Conservation (phyloP, 2,888 invertebrate species). For the Ceraclea dissimilis region DNA sequence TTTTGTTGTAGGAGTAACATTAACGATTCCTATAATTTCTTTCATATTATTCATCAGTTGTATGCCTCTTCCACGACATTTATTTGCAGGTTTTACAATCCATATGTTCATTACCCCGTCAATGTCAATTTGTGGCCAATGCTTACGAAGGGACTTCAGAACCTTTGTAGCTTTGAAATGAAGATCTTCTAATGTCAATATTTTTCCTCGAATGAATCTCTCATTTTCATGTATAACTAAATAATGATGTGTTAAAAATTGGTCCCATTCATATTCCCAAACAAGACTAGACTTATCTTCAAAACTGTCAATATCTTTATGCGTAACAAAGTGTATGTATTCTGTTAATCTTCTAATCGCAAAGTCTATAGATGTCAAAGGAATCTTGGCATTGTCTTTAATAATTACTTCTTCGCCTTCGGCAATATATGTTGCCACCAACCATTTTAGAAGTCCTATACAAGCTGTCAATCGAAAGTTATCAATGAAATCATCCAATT, state of each 20-base stretch:
- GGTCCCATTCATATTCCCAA: slow-evolving; percentile 87
- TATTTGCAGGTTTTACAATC: slow-evolving; percentile 93
- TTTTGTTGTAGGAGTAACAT: slow-evolving; percentile 58
- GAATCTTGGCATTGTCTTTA: slow-evolving; percentile 57
- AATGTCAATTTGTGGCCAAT: slow-evolving; percentile 75
- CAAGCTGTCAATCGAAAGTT: slow-evolving; percentile 88
- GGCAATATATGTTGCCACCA: slow-evolving; percentile 51
- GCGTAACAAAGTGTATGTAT: slow-evolving; percentile 64
- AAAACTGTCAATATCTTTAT: slow-evolving; percentile 70
- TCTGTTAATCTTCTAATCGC: slow-evolving; percentile 73
- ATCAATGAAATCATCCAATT: slow-evolving; percentile 74
- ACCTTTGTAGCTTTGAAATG: slow-evolving; percentile 52
- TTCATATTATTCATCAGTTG: slow-evolving; percentile 78
- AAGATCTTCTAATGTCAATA: slow-evolving; percentile 8
- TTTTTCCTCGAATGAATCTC: slow-evolving; percentile 44
- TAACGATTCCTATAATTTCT: slow-evolving; percentile 71
- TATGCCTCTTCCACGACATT: slow-evolving; percentile 87
- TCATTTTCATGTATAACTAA: slow-evolving; percentile 58
- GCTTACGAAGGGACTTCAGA: slow-evolving; percentile 57
- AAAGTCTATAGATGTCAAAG: slow-evolving; percentile 70
- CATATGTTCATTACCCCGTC: slow-evolving; percentile 87
- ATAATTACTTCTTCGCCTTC: slow-evolving; percentile 51
- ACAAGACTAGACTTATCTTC: slow-evolving; percentile 54
- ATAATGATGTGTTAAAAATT: slow-evolving; percentile 66
- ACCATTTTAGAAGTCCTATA: slow-evolving; percentile 72